Percentiles rank a stretch among this genome's conserved stretches.
phyloP scores from a whole-genome alignment of 2,888 invertebrate genomes.

The Odontomyia ornata region DNA sequence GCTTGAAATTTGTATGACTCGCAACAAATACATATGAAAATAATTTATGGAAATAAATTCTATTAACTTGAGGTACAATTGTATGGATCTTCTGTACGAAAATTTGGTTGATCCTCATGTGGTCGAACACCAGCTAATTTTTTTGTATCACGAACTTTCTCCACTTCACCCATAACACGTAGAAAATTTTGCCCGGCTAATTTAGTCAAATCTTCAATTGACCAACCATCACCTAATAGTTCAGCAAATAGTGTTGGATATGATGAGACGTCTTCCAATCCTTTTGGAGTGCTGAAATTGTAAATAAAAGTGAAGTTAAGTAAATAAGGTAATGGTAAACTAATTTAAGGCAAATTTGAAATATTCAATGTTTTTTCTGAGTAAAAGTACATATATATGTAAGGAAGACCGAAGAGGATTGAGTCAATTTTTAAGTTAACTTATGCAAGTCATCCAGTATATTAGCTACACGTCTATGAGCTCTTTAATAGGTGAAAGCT shows the following conservation, averaged over 20 bases:
- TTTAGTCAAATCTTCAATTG: conserved; percentile 78
- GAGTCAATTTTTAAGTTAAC: too few relatives aligned
- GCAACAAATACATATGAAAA: background rate
- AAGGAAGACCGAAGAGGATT: too few relatives aligned
- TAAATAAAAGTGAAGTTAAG: background rate
- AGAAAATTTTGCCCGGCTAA: conserved; percentile 80
- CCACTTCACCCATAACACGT: conserved; percentile 72
- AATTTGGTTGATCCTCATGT: conserved; percentile 72
- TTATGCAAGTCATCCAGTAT: too few relatives aligned
- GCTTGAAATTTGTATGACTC: too few relatives aligned
- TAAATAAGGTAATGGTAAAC: too few relatives aligned
- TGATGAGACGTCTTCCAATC: conserved; percentile 81
- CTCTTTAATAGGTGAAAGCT: too few relatives aligned
- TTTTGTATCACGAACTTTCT: conserved; percentile 77
- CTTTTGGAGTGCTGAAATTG: conserved; percentile 76
- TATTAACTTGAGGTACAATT: conserved; percentile 65
- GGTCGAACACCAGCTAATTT: conserved; percentile 75
- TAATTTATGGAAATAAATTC: conserved; percentile 39
- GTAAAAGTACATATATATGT: too few relatives aligned
- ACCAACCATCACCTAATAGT: conserved; percentile 81
- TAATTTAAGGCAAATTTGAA: too few relatives aligned
- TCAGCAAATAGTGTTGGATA: conserved; percentile 83
- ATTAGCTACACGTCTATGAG: too few relatives aligned
- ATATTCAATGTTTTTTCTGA: too few relatives aligned
- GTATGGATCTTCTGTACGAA: conserved; percentile 63